Base-by-base conservation (phyloP, 2,797 vertebrate genomes). In the Allochrocebus solatus region DNA sequence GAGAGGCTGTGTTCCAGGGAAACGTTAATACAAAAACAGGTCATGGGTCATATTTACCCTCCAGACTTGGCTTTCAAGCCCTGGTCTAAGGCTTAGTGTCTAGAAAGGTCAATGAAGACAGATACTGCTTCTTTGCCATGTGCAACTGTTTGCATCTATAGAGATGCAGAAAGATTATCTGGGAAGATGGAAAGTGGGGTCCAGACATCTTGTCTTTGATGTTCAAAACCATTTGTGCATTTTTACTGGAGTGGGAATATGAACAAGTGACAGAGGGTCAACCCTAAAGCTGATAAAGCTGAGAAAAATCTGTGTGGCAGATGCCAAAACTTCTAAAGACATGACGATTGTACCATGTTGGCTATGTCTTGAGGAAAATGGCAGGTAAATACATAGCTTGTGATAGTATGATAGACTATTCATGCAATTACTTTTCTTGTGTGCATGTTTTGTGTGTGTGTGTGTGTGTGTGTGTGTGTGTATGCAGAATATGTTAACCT, bases 361-460 rank as follows among this genome's bases (percentile, higher is more conserved):
- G 26, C 21, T 41, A 33, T n/a, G 13, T 16, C 33, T 43, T 43
- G 48, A 19, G 8, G 22, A 55, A 64, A 46, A 93, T 22, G 14
- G 17, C 36, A n/a, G 30, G 0, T n/a, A 21, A 21, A 4, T 22
- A 21, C 22, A 1, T 8, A 33, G 30, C 36, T 55, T 46, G 28
- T 46, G 30, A 21, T 41, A 41, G 33, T n/a, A 14, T 11, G 7
- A 50, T 2, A 22, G 43, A 22, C 7, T 48, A 28, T 8, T 5
- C 39, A 13, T 19, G 17, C 5, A 4, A 4, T 33, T 46, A 17
- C 53, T 79, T 79, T 57, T 8, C 64, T 93, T 46, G 33, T 61
- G 48, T 9, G 0, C 5, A 0, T 12, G 2, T 41, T 55, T 3
- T 46, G 16, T 46, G 70, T 61, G 17, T 19, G 8, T 14, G 3